phyloP scores from a whole-genome alignment of 2,888 invertebrate species.

The Euclidia mi region DNA sequence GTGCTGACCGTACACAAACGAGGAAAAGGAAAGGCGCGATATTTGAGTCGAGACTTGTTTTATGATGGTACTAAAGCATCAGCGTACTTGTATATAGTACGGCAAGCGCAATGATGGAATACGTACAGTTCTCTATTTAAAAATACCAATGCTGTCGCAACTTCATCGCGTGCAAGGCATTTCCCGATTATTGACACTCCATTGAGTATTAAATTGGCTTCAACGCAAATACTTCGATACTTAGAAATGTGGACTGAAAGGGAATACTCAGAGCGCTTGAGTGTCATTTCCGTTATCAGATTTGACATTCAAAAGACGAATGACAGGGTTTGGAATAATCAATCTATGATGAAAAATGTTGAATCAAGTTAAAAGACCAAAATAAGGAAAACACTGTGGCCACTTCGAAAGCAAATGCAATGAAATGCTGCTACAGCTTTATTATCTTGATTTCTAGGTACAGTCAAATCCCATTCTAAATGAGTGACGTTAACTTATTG shows the following conservation, averaged over 20 bases:
- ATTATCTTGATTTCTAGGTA: background rate
- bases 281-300: background rate
- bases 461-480: background rate
- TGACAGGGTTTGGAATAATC: background rate
- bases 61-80: constrained; percentile 28
- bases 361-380: background rate
- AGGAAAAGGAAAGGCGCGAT: constrained; percentile 22
- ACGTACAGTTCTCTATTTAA: constrained; percentile 19
- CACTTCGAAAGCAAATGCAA: no score
- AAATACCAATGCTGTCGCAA: constrained; percentile 12
- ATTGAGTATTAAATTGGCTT: constrained; percentile 25
- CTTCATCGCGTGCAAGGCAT: constrained; percentile 31
- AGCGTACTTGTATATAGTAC: constrained; percentile 10
- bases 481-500: background rate
- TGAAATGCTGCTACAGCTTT: no score
- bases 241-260: background rate
- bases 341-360: background rate
- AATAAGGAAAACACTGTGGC: background rate
- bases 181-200: constrained; percentile 37
- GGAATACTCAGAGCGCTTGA: background rate
- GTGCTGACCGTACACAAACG: constrained; percentile 36
- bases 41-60: constrained; percentile 30
- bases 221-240: constrained; percentile 13
- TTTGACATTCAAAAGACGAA: background rate
- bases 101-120: constrained; percentile 24